Evolutionary conservation across 2,113 vertebrate species (phyloP).

Genomic region (Daboia siamensis): DNA sequence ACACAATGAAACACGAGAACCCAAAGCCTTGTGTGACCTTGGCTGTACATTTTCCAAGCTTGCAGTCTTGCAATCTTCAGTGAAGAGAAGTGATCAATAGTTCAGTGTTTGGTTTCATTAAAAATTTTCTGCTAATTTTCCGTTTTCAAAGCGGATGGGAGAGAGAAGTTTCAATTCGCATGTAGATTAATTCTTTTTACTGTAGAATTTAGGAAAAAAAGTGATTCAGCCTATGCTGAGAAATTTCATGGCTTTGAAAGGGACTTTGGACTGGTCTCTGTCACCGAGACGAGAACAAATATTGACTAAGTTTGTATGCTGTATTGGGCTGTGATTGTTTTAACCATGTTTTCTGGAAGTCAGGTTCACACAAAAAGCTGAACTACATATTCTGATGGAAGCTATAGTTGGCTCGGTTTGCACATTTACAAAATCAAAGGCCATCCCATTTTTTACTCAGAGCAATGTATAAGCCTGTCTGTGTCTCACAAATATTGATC

Average conservation of each 20-base stretch:
- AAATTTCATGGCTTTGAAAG: background rate
- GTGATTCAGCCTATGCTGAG: background rate
- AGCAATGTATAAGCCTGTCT: background rate
- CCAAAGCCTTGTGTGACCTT: slow-evolving; percentile 5
- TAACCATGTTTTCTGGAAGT: background rate
- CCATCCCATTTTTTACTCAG: background rate
- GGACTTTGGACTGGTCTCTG: background rate
- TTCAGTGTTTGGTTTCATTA: background rate
- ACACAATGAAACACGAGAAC: background rate
- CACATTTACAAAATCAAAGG: background rate
- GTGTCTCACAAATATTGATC: background rate
- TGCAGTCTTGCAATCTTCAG: background rate
- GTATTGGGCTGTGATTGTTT: background rate
- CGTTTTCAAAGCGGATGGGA: background rate
- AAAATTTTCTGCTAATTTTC: background rate
- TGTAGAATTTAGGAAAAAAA: background rate
- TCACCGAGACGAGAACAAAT: background rate
- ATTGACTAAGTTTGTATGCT: background rate
- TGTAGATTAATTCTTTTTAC: background rate
- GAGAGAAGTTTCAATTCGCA: background rate
- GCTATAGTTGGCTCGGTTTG: background rate
- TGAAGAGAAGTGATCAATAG: background rate
- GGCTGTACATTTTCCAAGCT: background rate
- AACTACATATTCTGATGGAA: background rate
- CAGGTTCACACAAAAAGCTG: background rate